Evolutionary conservation across 1,140 invertebrate species (phyloP).

Genomic region (Lepidurus couesii): DNA sequence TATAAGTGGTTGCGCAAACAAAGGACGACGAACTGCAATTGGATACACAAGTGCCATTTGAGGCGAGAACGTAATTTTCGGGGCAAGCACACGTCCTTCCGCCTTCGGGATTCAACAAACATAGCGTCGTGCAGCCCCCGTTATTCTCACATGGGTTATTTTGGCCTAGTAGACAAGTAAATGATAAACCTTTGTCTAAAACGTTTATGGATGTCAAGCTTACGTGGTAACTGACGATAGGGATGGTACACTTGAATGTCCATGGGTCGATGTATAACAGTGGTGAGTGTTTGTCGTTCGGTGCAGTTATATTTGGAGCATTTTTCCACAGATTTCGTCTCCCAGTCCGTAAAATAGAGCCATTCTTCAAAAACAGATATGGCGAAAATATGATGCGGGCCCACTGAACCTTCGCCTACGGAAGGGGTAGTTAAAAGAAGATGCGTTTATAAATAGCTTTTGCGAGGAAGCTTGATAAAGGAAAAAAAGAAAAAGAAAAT

Average conservation of each 20-base stretch:
- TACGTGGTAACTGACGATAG: constrained; percentile 57
- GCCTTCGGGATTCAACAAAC: constrained; percentile 60
- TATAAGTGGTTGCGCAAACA: constrained; percentile 63
- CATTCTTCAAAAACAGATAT: constrained; percentile 77
- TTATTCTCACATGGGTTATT: constrained; percentile 52
- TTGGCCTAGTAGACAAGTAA: constrained; percentile 30
- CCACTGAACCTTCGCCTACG: constrained; percentile 54
- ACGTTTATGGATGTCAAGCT: constrained; percentile 33
- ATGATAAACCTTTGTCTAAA: constrained; percentile 1
- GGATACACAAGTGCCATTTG: constrained; percentile 62
- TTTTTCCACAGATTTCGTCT: constrained; percentile 75
- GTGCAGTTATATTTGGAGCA: constrained; percentile 66
- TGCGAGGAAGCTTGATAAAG: background rate
- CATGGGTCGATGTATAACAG: constrained; percentile 77
- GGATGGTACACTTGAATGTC: constrained; percentile 78
- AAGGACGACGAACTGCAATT: constrained; percentile 79
- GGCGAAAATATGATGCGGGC: constrained; percentile 78
- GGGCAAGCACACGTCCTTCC: constrained; percentile 65
- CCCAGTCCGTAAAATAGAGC: constrained; percentile 90
- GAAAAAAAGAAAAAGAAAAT: background rate
- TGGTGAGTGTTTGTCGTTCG: constrained; percentile 60
- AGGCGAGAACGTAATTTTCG: constrained; percentile 64
- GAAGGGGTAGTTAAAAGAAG: constrained; percentile 31
- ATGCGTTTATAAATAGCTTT: background rate
- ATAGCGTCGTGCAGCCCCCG: constrained; percentile 65